These are phyloP conservation scores for Papilio dardanus DNA, from an alignment of 1,140 invertebrate genomes.

Conservation along the genomic window DNA sequence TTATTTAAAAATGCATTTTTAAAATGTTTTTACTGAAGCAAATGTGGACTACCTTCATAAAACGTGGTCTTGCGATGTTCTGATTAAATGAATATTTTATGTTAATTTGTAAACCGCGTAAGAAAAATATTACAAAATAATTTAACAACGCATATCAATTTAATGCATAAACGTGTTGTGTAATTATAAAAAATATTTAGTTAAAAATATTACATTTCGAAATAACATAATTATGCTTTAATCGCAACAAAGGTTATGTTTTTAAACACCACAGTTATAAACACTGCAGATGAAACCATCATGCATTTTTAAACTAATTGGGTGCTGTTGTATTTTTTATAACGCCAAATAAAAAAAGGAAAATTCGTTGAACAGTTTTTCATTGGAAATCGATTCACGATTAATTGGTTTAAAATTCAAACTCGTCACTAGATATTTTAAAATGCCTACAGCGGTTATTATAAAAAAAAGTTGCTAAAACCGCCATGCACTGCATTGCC, in stretches of 20 bases:
- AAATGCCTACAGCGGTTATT: neutral
- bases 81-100: slow-evolving; percentile 2
- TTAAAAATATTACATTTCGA: too few relatives aligned
- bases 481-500: too few relatives aligned
- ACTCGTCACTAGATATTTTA: slow-evolving; percentile 22
- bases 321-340: neutral
- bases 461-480: neutral
- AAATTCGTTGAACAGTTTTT: slow-evolving; percentile 8
- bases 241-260: too few relatives aligned
- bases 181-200: too few relatives aligned
- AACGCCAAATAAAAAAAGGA: neutral
- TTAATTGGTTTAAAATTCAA: slow-evolving; percentile 17
- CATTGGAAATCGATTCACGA: neutral
- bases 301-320: neutral
- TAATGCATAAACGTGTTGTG: too few relatives aligned
- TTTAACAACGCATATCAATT: neutral
- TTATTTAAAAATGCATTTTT: slow-evolving; percentile 11
- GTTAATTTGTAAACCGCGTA: neutral
- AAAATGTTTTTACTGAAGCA: neutral
- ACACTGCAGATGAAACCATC: neutral
- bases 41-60: neutral
- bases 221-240: too few relatives aligned
- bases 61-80: neutral
- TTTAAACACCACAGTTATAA: neutral
- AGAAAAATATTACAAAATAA: neutral